Conservation (phyloP, 2,113 vertebrate genomes). For the Clarias magur region DNA sequence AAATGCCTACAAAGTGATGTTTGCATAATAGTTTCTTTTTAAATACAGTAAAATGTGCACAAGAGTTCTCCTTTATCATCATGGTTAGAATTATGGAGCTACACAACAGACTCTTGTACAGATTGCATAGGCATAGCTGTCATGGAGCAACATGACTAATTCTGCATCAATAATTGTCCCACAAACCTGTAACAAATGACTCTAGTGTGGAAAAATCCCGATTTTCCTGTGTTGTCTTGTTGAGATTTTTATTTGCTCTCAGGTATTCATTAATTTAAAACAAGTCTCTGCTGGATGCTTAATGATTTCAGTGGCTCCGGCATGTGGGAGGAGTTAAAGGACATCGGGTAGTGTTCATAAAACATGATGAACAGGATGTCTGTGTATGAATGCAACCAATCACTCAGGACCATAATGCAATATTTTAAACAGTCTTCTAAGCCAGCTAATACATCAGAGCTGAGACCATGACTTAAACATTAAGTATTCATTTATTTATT, state of each 20-base stretch:
- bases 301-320: background rate
- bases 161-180: background rate
- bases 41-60: background rate
- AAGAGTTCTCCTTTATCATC: background rate
- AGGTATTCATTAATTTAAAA: background rate
- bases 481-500: too few relatives aligned
- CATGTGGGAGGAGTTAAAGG: background rate
- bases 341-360: background rate
- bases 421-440: background rate
- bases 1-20: background rate
- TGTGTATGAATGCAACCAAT: background rate
- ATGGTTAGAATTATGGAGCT: background rate
- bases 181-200: background rate
- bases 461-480: background rate
- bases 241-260: background rate
- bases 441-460: background rate
- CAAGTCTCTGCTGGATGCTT: background rate
- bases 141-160: background rate
- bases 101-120: background rate
- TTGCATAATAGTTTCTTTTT: background rate
- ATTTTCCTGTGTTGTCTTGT: background rate
- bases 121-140: background rate
- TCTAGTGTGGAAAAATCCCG: background rate
- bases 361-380: background rate
- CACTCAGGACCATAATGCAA: background rate